A percentile compares a stretch with the other conserved stretches of the same genome.
These are phyloP conservation scores for Caranx ignobilis DNA, from an alignment of 2,113 vertebrate genomes.

Conservation along the genomic window DNA sequence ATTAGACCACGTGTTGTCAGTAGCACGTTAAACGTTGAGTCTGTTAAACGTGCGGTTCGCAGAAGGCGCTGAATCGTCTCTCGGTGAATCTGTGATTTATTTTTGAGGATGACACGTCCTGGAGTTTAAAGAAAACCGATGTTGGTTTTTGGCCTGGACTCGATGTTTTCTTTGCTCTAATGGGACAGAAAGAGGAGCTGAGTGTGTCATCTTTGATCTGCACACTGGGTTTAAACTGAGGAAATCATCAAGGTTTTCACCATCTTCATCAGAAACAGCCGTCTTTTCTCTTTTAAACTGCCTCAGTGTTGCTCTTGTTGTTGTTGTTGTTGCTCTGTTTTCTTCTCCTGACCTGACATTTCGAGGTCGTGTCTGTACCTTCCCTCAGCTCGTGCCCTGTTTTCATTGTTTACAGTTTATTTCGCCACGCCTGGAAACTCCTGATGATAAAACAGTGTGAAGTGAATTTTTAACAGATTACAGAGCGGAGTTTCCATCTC, in stretches of 20 bases:
- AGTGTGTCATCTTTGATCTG: background rate
- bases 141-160: too few species aligned
- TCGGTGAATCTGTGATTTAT: background rate
- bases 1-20: background rate
- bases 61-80: background rate
- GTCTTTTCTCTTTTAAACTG: background rate
- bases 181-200: background rate
- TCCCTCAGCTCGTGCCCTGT: background rate
- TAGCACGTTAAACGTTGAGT: background rate
- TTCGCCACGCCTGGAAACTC: slow-evolving; percentile 18
- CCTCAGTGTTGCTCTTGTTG: background rate
- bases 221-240: background rate
- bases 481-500: background rate
- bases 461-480: background rate
- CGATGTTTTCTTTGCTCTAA: background rate
- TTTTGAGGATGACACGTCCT: too few species aligned
- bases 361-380: background rate
- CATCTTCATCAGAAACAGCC: background rate
- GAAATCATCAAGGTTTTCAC: background rate
- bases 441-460: slow-evolving; percentile 11
- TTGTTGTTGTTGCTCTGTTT: background rate
- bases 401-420: slow-evolving; percentile 25
- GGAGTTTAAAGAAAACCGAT: background rate
- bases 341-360: slow-evolving; percentile 5
- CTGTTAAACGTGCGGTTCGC: background rate